Percentiles rank a stretch among this genome's conserved stretches.
Evolutionary conservation across 2,888 invertebrate genomes (phyloP).

Genomic region (Spialia ferax): DNA sequence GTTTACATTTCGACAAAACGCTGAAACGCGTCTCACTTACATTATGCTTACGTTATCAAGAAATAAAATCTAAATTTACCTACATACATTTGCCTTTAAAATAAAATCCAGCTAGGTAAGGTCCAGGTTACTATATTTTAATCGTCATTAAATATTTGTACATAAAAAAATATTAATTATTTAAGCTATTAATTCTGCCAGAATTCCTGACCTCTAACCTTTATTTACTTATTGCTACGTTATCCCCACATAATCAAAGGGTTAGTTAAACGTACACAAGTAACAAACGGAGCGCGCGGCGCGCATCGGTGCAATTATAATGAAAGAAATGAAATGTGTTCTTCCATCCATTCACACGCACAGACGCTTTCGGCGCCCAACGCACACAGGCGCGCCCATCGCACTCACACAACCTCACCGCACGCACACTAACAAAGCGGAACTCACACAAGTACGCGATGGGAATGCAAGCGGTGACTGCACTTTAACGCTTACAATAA

Average conservation of each 20-base stretch:
- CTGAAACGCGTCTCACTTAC: constrained; percentile 80
- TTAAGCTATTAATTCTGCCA: constrained; percentile 8
- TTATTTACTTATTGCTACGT: constrained; percentile 49
- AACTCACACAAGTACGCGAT: constrained; percentile 70
- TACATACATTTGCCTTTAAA: constrained; percentile 53
- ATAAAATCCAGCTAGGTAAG: not conserved
- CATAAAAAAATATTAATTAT: constrained; percentile 18
- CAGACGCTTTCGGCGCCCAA: constrained; percentile 79
- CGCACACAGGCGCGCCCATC: constrained; percentile 46
- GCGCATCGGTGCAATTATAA: constrained; percentile 85
- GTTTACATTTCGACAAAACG: constrained; percentile 84
- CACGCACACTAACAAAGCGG: constrained; percentile 58
- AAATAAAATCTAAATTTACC: constrained; percentile 76
- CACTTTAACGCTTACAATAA: constrained; percentile 85
- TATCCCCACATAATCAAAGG: constrained; percentile 64
- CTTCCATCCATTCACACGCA: constrained; percentile 83
- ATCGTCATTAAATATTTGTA: not conserved
- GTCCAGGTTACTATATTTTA: too few relatives aligned
- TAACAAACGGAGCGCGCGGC: constrained; percentile 68
- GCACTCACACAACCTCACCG: constrained; percentile 66
- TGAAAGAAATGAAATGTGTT: constrained; percentile 82
- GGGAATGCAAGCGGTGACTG: constrained; percentile 86
- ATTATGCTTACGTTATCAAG: constrained; percentile 76
- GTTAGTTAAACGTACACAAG: constrained; percentile 69
- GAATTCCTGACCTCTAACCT: constrained; percentile 15